A percentile compares a stretch with the other conserved stretches of the same genome.
phyloP scores from a whole-genome alignment of 2,113 vertebrate genomes.

The Actenoides hombroni region DNA sequence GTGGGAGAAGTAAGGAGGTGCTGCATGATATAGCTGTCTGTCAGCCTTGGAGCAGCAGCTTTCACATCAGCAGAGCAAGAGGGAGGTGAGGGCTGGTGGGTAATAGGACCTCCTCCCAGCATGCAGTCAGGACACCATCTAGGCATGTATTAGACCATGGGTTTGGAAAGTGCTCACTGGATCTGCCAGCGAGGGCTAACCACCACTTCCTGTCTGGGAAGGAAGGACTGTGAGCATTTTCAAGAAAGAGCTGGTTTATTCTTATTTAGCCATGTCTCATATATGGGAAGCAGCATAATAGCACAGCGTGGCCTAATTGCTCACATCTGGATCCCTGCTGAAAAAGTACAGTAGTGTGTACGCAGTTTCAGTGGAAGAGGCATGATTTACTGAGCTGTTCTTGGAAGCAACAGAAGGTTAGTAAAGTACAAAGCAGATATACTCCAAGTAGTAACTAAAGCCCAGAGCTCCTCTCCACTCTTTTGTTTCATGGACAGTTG shows the following conservation, averaged over 20 bases:
- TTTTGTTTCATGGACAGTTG: not conserved
- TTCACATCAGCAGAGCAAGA: not conserved
- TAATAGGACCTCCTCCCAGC: not conserved
- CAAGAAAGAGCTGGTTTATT: not conserved
- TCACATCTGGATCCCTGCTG: conserved; percentile 8
- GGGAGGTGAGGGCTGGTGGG: not conserved
- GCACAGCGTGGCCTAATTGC: conserved; percentile 23
- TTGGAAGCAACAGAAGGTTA: not conserved
- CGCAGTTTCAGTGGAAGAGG: conserved; percentile 11
- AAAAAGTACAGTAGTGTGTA: not conserved
- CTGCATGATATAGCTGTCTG: not conserved
- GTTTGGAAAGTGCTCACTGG: not conserved
- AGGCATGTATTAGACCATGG: not conserved
- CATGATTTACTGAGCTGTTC: conserved; percentile 55
- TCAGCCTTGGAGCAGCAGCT: not conserved
- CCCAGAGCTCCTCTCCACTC: not conserved
- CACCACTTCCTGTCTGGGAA: conserved; percentile 29
- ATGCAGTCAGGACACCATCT: not conserved
- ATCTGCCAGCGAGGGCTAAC: conserved; percentile 18
- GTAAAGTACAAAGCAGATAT: not conserved
- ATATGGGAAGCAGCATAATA: conserved; percentile 3
- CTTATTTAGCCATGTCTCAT: not conserved
- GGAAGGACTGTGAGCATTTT: not conserved
- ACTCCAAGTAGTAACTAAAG: not conserved
- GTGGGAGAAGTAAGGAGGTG: not conserved